phyloP scores from a whole-genome alignment of 2,113 vertebrate genomes.

The Hippopotamus amphibius region DNA sequence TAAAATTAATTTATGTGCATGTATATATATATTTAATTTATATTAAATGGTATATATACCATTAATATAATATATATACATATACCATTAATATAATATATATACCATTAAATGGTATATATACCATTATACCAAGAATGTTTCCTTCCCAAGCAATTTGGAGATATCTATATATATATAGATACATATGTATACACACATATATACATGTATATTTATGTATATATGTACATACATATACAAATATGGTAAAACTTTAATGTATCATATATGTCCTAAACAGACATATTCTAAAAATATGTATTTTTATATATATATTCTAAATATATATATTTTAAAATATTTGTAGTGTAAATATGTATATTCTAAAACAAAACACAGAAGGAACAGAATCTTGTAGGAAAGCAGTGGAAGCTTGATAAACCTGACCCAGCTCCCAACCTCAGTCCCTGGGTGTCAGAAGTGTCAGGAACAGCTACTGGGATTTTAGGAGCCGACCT shows the following conservation, averaged over 20 bases:
- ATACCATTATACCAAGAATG: neutral
- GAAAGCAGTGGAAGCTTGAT: neutral
- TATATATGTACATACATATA: neutral
- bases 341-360: neutral
- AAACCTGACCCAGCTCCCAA: neutral
- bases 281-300: neutral
- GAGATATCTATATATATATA: neutral
- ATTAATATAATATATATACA: neutral
- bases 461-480: neutral
- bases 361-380: neutral
- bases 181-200: no score
- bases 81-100: neutral
- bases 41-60: neutral
- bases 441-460: neutral
- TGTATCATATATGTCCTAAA: neutral
- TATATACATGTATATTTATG: neutral
- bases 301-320: neutral
- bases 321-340: neutral
- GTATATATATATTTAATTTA: neutral
- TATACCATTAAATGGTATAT: neutral
- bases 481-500: neutral
- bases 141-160: neutral
- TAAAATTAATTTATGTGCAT: neutral
- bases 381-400: neutral
- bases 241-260: neutral